Base-by-base conservation (phyloP, 1,140 invertebrate species). In the Ganaspis sp. region DNA sequence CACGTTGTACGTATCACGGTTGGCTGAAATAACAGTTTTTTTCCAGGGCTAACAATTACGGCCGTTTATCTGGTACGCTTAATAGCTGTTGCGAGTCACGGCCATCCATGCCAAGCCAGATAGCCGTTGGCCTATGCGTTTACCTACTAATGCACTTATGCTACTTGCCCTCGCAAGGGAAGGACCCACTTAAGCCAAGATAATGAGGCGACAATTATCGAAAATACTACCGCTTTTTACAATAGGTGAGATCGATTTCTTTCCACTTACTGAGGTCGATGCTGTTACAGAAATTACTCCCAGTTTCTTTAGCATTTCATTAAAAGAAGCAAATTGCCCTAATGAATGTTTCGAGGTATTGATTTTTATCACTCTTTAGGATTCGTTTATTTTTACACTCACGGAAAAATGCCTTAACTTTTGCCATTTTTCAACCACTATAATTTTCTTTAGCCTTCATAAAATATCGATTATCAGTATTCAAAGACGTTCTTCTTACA, bases 1-100 rank as follows among this genome's bases (percentile, higher is more conserved):
- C 23, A 26, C 12, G 23, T 26, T 77, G 49, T 70, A 74, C 81
- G 75, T 74, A 79, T 70, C 72, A 37, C 42, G 77, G 29, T 78
- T 75, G 76, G 75, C 75, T 80, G 72, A 74, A 82, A 85, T 83
- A 86, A 82, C 76, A 81, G 69, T 69, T 84, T 84, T 83, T 85
- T 86, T 58, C 78, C 17, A 9, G 69, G 34, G 40, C 78, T 74
- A 77, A 83, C 82, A 84, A 87, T 87, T 83, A 85, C 83, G 49
- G 53, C 38, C 77, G 81, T 77, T 82, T 83, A 85, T 87, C 85
- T 79, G 42, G 74, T 84, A 74, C 70, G 17, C 71, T 75, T 81
- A 84, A 80, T 85, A 72, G 54, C 70, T 76, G 64, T 71, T 73
- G 75, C 73, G 78, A 84, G 79, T 70, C 79, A 77, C 73, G 73